phyloP scores from a whole-genome alignment of 1,140 invertebrate genomes.

The Euura lappo region DNA sequence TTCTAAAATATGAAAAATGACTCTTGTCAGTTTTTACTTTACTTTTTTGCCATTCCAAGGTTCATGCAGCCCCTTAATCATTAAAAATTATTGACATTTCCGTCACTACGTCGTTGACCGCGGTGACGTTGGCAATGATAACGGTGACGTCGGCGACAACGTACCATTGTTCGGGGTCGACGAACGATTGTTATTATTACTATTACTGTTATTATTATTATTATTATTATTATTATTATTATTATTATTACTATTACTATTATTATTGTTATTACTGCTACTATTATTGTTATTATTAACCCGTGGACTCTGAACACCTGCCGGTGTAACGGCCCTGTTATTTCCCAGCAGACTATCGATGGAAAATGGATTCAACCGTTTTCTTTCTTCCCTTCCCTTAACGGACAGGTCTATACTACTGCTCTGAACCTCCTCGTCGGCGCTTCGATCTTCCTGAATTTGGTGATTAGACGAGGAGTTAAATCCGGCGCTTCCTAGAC shows the following conservation, averaged over 20 bases:
- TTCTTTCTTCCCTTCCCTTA: slow-evolving; percentile 63
- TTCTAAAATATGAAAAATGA: too few relatives aligned
- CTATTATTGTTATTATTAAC: neutral
- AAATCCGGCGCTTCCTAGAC: slow-evolving; percentile 28
- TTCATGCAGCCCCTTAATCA: too few relatives aligned
- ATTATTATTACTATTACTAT: neutral
- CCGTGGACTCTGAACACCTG: slow-evolving; percentile 9
- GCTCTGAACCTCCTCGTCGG: slow-evolving; percentile 55
- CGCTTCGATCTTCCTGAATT: slow-evolving; percentile 59
- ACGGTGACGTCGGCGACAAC: slow-evolving; percentile 42
- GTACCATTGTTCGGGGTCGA: slow-evolving; percentile 29
- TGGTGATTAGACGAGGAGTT: slow-evolving; percentile 15
- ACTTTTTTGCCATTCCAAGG: too few relatives aligned
- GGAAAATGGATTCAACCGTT: slow-evolving; percentile 79
- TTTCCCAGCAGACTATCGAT: slow-evolving; percentile 80
- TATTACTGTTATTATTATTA: neutral
- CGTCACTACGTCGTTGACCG: slow-evolving; percentile 51
- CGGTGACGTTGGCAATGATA: slow-evolving; percentile 50
- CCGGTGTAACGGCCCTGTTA: slow-evolving; percentile 64
- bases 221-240: neutral
- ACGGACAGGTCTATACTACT: slow-evolving; percentile 58
- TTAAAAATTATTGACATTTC: too few relatives aligned
- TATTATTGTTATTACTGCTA: neutral
- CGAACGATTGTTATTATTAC: slow-evolving; percentile 29
- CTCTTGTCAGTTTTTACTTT: too few relatives aligned